Evolutionary conservation across 1,140 invertebrate genomes (phyloP).

Genomic region (Caenorhabditis brenneri): DNA sequence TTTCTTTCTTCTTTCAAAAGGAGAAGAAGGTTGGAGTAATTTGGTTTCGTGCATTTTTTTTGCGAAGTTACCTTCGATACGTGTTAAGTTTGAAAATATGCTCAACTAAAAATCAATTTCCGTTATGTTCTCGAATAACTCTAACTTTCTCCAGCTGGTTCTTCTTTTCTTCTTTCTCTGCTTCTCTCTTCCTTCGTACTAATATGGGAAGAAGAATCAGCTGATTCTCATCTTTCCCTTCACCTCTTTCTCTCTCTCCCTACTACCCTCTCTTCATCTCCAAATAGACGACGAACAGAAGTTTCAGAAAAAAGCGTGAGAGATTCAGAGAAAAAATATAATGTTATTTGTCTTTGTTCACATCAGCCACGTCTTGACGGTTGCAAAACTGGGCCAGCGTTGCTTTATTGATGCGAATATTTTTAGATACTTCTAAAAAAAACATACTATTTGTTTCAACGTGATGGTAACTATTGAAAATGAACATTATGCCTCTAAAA

Average conservation of each 20-base stretch:
- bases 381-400: neutral
- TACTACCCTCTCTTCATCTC: neutral
- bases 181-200: neutral
- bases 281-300: neutral
- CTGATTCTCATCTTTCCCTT: neutral
- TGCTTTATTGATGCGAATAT: neutral
- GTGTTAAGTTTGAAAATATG: too few relatives aligned
- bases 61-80: neutral
- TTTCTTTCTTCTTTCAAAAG: neutral
- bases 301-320: neutral
- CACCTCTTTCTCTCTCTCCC: neutral
- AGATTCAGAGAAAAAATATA: neutral
- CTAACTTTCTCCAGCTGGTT: too few relatives aligned
- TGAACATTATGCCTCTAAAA: neutral
- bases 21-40: too few relatives aligned
- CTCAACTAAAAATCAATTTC: too few relatives aligned
- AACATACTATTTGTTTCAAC: neutral
- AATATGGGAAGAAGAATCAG: conserved; percentile 9
- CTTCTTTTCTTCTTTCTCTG: neutral
- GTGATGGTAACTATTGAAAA: neutral
- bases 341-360: conserved; percentile 4
- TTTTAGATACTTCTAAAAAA: neutral
- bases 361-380: neutral
- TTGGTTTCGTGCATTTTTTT: neutral
- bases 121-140: neutral